These are phyloP conservation scores for Hedychridium roseum DNA, from an alignment of 2,888 invertebrate genomes.

Conservation along the genomic window DNA sequence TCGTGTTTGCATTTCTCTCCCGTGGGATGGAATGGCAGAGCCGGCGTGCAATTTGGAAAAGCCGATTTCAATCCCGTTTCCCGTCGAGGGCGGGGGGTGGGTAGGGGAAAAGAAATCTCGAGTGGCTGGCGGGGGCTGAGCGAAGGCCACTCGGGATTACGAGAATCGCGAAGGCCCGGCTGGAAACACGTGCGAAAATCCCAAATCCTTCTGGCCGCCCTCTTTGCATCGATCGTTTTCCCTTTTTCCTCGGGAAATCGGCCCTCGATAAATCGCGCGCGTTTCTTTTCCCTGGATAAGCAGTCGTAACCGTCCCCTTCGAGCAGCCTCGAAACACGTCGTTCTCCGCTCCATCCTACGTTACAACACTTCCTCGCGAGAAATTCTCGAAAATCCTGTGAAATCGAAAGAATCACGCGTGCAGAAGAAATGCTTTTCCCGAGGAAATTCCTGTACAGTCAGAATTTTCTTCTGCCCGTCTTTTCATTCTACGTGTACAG, in stretches of 20 bases:
- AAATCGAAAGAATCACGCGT: too few relatives aligned
- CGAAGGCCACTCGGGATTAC: slow-evolving; percentile 41
- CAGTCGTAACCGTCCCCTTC: too few relatives aligned
- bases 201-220: slow-evolving; percentile 31
- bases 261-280: slow-evolving; percentile 5
- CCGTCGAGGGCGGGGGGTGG: slow-evolving; percentile 42
- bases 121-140: slow-evolving; percentile 25
- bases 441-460: too few relatives aligned
- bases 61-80: slow-evolving; percentile 60
- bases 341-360: too few relatives aligned
- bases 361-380: too few relatives aligned
- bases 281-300: too few relatives aligned
- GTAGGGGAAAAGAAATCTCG: slow-evolving; percentile 46
- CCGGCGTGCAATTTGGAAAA: slow-evolving; percentile 60
- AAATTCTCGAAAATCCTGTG: too few relatives aligned
- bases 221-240: slow-evolving; percentile 30
- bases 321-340: too few relatives aligned
- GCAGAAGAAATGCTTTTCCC: too few relatives aligned
- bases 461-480: slow-evolving; percentile 1
- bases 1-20: slow-evolving; percentile 59
- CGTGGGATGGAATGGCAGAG: slow-evolving; percentile 40
- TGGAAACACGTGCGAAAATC: slow-evolving; percentile 49
- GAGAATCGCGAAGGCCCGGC: slow-evolving; percentile 39
- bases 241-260: slow-evolving; percentile 5
- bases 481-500: slow-evolving; percentile 44